Evolutionary conservation across 2,888 invertebrate species (phyloP), one percentile per base, ranked within the genome.

Genomic region (Bombylius discolor): DNA sequence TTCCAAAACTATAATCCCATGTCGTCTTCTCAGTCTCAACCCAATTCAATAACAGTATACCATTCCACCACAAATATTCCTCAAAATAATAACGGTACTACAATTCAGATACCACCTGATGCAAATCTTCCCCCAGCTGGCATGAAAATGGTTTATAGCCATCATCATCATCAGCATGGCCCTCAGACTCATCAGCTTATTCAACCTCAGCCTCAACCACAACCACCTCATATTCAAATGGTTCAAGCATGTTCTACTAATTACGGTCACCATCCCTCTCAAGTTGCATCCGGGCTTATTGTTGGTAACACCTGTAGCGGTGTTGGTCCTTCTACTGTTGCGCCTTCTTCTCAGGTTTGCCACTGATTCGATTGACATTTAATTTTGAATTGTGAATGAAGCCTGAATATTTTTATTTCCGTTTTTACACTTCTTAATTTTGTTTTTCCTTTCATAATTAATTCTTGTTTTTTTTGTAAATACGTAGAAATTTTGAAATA

Each of bases 1-100:
- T 54, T 62, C 52, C 55, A 57, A 59, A 48, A 52, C 47, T 59
- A 58, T 47, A 60, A 61, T 55, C 59, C 58, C 31, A 50, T 53
- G 45, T 54, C 60, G 44, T 47, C 45, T 11, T 42, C 39, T 11
- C 8, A 5, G 8, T 56, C 59, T n/a, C 63, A 63, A 48, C 55
- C 61, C 46, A 61, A 50, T 34, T 61, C 61, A 47, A 52, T 59
- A 47, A 45, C 47, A 39, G 51, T 58, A 23, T 49, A 56, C 14
- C 55, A 50, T 32, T 56, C 61, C 23, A 34, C 47, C 14, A 42
- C 51, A 9, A 39, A 8, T 42, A 8, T 36, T 9, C 46, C 34
- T 14, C 54, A 55, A 50, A 53, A 49, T 7, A 36, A 7, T 5
- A 36, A 5, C 8, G 39, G 39, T 11, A 42, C 8, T 11, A 11